Conservation (phyloP, 2,797 vertebrate species). For the Helarctos malayanus region DNA sequence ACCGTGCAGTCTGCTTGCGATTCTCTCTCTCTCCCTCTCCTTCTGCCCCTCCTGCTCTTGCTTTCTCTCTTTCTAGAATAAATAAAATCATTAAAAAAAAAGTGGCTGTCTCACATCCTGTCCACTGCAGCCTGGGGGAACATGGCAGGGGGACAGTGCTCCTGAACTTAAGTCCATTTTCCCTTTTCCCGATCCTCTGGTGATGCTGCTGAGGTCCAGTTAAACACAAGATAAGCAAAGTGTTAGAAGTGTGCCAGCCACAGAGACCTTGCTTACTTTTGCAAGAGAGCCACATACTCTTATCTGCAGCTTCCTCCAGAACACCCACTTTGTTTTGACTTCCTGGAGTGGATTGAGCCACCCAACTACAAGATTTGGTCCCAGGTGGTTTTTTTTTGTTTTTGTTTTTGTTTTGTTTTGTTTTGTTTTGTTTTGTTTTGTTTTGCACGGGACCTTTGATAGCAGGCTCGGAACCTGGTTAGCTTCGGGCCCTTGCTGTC, state of each 20-base stretch:
- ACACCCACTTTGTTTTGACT: neutral
- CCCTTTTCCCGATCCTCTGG: neutral
- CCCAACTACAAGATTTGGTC: neutral
- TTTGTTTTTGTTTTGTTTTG: neutral
- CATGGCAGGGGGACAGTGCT: accelerated
- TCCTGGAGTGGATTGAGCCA: neutral
- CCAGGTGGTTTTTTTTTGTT: neutral
- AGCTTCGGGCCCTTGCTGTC: neutral
- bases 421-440: neutral
- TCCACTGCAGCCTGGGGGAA: neutral
- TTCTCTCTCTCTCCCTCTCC: no score
- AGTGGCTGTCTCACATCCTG: neutral
- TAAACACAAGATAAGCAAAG: neutral
- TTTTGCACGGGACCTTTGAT: neutral
- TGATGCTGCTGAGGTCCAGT: neutral
- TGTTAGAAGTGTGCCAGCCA: no score
- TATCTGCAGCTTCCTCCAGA: neutral
- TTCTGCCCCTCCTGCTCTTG: no score
- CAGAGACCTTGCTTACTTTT: neutral
- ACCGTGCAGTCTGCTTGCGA: no score
- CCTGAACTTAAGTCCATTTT: no score
- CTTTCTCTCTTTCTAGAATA: no score
- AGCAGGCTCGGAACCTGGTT: neutral
- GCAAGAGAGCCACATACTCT: accelerated
- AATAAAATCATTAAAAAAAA: no score